These are phyloP conservation scores for Cetonia aurata DNA, from an alignment of 2,888 invertebrate genomes.

Conservation along the genomic window DNA sequence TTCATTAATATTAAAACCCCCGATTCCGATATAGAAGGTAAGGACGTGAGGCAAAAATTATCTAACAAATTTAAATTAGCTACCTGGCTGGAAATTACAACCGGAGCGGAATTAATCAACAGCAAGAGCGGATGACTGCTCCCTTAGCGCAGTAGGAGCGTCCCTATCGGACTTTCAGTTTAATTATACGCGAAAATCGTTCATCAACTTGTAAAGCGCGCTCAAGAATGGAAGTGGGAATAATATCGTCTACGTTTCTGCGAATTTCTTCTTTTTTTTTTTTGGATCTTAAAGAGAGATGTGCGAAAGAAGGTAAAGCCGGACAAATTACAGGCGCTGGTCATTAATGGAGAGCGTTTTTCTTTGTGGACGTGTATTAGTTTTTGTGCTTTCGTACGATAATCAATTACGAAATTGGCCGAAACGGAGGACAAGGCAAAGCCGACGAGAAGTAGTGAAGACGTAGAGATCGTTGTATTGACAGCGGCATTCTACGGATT, in stretches of 20 bases:
- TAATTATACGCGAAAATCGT: constrained; percentile 39
- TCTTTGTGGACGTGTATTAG: constrained; percentile 16
- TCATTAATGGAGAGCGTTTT: constrained; percentile 25
- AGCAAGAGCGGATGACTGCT: constrained; percentile 8
- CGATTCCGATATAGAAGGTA: neutral
- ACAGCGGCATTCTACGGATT: constrained; percentile 25
- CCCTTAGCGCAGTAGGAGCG: constrained; percentile 5
- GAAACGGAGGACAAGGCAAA: neutral
- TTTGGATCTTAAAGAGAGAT: neutral
- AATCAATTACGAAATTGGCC: constrained; percentile 29
- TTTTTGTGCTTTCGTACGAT: constrained; percentile 3
- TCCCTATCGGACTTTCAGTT: constrained; percentile 28
- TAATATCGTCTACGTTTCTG: constrained; percentile 7
- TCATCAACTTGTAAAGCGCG: constrained; percentile 19
- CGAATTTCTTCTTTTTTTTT: too few relatives aligned
- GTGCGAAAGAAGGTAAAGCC: neutral
- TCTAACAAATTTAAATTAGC: constrained; percentile 33
- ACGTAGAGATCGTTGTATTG: constrained; percentile 4
- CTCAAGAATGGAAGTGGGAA: neutral
- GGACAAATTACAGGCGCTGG: constrained; percentile 18
- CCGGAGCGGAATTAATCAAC: constrained; percentile 35
- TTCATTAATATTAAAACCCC: constrained; percentile 23
- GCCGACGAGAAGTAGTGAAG: constrained; percentile 1
- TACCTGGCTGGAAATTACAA: constrained; percentile 19
- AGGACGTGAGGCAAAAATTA: constrained; percentile 13